These are phyloP conservation scores for Sturnira hondurensis DNA, from an alignment of 2,113 vertebrate species.

Conservation along the genomic window DNA sequence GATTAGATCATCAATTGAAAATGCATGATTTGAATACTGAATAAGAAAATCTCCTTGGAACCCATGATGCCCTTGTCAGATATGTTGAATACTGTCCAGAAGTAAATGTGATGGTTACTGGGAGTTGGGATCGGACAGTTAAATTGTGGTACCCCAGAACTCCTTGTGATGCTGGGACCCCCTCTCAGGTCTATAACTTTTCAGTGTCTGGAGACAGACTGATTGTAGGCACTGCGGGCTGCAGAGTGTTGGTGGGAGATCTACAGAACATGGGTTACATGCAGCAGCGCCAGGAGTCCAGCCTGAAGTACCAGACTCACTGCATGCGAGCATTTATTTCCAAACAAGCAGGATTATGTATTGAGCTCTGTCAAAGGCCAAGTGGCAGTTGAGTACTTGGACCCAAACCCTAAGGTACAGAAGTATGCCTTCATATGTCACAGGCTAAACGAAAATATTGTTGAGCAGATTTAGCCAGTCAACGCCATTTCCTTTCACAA, in stretches of 20 bases:
- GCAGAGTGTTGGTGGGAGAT: conserved; percentile 96
- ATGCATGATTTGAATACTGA: conserved; percentile 96
- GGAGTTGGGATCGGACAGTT: too few species aligned
- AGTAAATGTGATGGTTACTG: too few species aligned
- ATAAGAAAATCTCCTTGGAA: conserved; percentile 90
- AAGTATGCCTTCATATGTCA: conserved; percentile 99
- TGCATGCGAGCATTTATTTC: conserved; percentile 92
- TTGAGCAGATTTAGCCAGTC: too few species aligned
- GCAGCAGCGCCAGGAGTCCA: conserved; percentile 96
- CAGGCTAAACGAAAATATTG: conserved; percentile 92
- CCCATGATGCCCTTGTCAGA: conserved; percentile 94
- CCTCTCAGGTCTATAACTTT: conserved; percentile 92
- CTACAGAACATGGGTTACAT: conserved; percentile 95
- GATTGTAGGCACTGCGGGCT: conserved; percentile 95
- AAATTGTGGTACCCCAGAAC: too few species aligned
- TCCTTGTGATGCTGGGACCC: conserved; percentile 68
- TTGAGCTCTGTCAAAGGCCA: conserved; percentile 98
- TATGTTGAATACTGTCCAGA: conserved; percentile 92
- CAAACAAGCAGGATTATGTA: conserved; percentile 98
- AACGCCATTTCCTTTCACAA: too few species aligned
- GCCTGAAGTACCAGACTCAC: conserved; percentile 97
- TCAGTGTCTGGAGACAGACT: conserved; percentile 96
- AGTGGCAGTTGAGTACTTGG: conserved; percentile 97
- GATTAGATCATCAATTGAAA: conserved; percentile 94
- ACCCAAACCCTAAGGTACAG: conserved; percentile 96